Conservation (phyloP, 1,140 invertebrate genomes). For the Ctenoplectra terminalis region DNA sequence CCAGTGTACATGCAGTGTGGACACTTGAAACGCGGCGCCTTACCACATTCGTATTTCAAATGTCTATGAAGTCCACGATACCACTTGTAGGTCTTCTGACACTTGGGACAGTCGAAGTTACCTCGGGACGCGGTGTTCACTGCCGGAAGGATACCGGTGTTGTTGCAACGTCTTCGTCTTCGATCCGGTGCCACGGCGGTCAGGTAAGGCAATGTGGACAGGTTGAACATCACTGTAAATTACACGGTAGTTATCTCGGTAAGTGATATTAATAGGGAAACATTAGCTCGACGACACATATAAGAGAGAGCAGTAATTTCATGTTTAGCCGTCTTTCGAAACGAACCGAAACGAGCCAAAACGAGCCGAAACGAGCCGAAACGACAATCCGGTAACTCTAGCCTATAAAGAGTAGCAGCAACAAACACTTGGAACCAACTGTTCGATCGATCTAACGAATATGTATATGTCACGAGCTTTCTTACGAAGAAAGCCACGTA, state of each 20-base stretch:
- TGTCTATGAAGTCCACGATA: slow-evolving; percentile 86
- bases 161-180: slow-evolving; percentile 38
- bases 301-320: slow-evolving; percentile 33
- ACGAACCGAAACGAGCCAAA: no score
- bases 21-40: slow-evolving; percentile 85
- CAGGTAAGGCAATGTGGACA: slow-evolving; percentile 36
- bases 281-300: slow-evolving; percentile 51
- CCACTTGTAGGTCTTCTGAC: slow-evolving; percentile 84
- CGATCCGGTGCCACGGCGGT: background rate
- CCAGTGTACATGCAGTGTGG: slow-evolving; percentile 83
- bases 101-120: slow-evolving; percentile 86
- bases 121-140: slow-evolving; percentile 36
- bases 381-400: no score
- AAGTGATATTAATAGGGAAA: slow-evolving; percentile 16
- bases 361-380: no score
- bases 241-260: slow-evolving; percentile 50
- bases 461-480: no score
- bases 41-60: slow-evolving; percentile 85
- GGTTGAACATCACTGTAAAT: slow-evolving; percentile 62
- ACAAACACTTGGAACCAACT: no score
- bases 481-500: no score
- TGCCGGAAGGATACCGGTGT: background rate
- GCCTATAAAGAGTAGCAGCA: no score
- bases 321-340: no score
- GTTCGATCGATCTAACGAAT: no score